Base-by-base conservation (phyloP, 2,888 invertebrate genomes). In the Biston stratarius region DNA sequence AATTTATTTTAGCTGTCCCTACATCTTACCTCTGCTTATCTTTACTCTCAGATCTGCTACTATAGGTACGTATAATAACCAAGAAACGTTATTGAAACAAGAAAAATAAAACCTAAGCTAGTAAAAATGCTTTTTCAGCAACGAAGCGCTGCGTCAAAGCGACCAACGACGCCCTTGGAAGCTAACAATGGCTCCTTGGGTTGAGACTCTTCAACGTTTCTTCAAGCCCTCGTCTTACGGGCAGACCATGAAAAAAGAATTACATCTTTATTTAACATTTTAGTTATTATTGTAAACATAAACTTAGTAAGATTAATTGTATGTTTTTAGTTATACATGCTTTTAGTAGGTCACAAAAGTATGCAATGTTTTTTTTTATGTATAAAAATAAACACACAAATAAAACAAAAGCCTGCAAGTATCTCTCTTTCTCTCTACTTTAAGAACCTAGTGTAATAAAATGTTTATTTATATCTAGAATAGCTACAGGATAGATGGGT, bases 161-260 rank as follows among this genome's bases (percentile, higher is more conserved):
- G 66, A 51, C 66, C 61, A 61, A 51, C 61, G 52, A 42, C 11
- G 51, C 24, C 47, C 58, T 64, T 58, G 64, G 53, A 51, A 15
- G 33, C 45, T 58, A 15, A 66, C 66, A 66, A 66, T 52, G 57
- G 61, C 61, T 10, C 55, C 34, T 40, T 38, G 61, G 49, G 45
- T 47, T 45, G 53, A 65, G 61, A 61, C 59, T 59, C 59, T 53
- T 52, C 64, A 64, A 48, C 24, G 7, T 52, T 64, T 58, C 38
- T 42, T 44, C 24, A 58, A 38, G 36, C 12, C 1, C 36, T 1
- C 9, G 6, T 5, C 52, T 38, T 3, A n/a, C 34, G 10, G 34
- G n/a, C 34, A 34, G 34, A 9, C 51, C 34, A n/a, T 15, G 40
- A 15, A 40, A 53, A 40, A 40, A 40, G 11, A 40, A 40, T 38